Conservation (phyloP, 2,888 invertebrate genomes). For the Palloptera scutellata region DNA sequence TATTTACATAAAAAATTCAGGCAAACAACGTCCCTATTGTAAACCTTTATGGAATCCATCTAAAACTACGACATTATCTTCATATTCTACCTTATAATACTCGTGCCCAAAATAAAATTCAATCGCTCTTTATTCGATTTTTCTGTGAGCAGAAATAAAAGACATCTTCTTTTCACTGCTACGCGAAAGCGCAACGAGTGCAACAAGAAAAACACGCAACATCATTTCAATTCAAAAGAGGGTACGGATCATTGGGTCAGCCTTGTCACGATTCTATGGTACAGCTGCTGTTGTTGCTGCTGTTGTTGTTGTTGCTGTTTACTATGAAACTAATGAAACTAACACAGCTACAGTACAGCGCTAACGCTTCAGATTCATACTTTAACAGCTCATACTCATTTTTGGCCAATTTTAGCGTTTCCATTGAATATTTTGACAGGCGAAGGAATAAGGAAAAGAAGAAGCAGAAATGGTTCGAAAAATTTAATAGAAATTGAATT, state of each 20-base stretch:
- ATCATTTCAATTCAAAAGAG: too few species aligned
- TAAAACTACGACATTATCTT: too few species aligned
- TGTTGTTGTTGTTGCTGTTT: neutral
- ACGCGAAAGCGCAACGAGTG: neutral
- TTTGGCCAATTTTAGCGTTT: too few species aligned
- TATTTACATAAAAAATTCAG: too few species aligned
- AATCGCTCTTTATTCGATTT: slow-evolving; percentile 20
- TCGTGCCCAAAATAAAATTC: slow-evolving; percentile 22
- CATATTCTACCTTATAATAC: neutral
- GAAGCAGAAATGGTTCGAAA: too few species aligned
- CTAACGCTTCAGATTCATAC: neutral
- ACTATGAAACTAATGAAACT: neutral
- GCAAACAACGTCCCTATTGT: too few species aligned
- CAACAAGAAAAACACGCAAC: slow-evolving; percentile 9
- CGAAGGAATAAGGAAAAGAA: too few species aligned
- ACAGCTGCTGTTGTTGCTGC: neutral
- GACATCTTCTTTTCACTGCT: slow-evolving; percentile 3
- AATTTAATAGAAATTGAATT: neutral
- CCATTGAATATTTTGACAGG: too few species aligned
- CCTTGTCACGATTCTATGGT: slow-evolving; percentile 33
- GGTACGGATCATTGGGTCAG: slow-evolving; percentile 35
- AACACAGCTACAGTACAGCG: too few species aligned
- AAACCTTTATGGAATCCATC: too few species aligned
- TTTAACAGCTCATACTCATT: too few species aligned
- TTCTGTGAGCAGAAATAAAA: neutral